Base-by-base conservation (phyloP, 2,888 invertebrate species). In the Carabus problematicus region DNA sequence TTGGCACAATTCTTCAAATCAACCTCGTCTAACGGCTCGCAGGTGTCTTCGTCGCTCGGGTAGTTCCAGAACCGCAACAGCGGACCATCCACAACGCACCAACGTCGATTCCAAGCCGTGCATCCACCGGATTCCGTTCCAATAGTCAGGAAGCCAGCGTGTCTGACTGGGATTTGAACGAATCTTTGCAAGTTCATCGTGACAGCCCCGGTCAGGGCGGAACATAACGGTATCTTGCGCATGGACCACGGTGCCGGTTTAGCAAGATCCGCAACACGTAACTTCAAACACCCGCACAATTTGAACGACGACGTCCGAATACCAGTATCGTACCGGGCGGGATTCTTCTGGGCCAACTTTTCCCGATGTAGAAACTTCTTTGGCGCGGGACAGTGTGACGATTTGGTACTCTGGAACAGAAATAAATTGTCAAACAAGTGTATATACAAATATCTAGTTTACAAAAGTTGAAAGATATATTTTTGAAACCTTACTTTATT, bases 101-200 rank as follows among this genome's bases (percentile, higher is more conserved):
- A 87, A 63, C 84, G 80, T 0, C 84, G 81, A 75, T 86, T 86
- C 87, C 87, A 87, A 64, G 78, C 78, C 16, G 83, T 79, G 0
- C 77, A 75, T 2, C 79, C 78, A 4, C 79, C 79, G 2, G 72
- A 73, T 14, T 82, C 78, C 60, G 81, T 80, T 11, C 85, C 84
- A 11, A 86, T 79, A 52, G 84, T 85, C 1, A 87, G 73, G 73
- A 86, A 87, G 0, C 87, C 87, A 1, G 78, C 74, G 49, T 81
- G 78, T 1, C 71, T 72, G 39, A 76, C 74, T 0, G 74, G 73
- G n/a, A 82, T 72, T 42, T 77, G 72, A 1, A 82, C 75, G 41
- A 72, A 73, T 60, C 77, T 78, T 3, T 71, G 70, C 1, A 81
- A 70, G n/a, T 75, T 73, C 29, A 80, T 67, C 11, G 76, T 73